Evolutionary conservation across 2,888 invertebrate genomes (phyloP), one percentile per base, ranked within the genome.

Genomic region (Philereme vetulata): DNA sequence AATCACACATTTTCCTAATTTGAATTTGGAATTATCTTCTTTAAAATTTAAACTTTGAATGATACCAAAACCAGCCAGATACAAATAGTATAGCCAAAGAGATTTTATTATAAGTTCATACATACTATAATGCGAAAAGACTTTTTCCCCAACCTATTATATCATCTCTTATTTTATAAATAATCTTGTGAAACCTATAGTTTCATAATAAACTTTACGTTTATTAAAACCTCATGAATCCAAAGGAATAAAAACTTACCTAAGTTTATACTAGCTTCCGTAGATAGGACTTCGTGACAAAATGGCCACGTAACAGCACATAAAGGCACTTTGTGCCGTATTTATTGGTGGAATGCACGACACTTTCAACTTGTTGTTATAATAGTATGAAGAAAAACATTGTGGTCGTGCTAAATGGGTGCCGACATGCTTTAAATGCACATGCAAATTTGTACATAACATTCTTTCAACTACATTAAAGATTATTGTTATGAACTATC

Each of bases 291-390:
- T 68, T 67, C 71, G 77, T 77, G 82, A 81, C 79, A 77, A 81
- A 80, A 69, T 79, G 78, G 68, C 65, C 70, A 71, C 73, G 72
- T 76, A 76, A 78, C 61, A 75, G 76, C 75, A 72, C 73, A 74
- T 68, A 79, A 77, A 77, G 81, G 72, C 71, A 72, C 21, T 74
- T 74, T 72, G 71, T 70, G 21, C 62, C 64, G 70, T 76, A 79
- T 87, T 88, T 88, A 88, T 86, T 76, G 72, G 70, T 62, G 64
- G 66, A 65, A 67, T 67, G 69, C 88, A 85, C 84, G 86, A 81
- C 64, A 35, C 58, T n/a, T 56, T 50, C 36, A 47, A 43, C 40
- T 53, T 56, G 65, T 71, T 74, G 60, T 67, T 62, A 38, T 62
- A 54, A 51, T 44, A 54, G 38, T 38, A 44, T 36, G 48, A 58